These are phyloP conservation scores for Arctocebus calabarensis DNA, from an alignment of 2,797 vertebrate species.

Conservation along the genomic window DNA sequence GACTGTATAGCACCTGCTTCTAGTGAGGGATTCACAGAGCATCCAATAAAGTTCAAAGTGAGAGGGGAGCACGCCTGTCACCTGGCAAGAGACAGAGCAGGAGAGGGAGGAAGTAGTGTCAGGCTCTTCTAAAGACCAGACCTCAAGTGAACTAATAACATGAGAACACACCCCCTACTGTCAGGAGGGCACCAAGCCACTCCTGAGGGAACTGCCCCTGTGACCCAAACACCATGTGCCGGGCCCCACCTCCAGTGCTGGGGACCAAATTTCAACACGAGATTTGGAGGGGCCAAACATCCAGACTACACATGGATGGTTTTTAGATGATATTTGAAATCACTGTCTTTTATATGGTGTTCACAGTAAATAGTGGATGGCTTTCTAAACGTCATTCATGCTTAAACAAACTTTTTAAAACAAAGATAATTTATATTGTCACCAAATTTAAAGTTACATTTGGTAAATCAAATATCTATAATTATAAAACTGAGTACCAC, in stretches of 20 bases:
- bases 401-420: background rate
- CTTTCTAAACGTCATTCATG: background rate
- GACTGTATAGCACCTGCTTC: background rate
- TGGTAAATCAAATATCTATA: background rate
- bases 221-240: too few relatives aligned
- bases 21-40: background rate
- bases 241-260: too few relatives aligned
- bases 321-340: background rate
- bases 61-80: background rate
- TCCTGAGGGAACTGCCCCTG: too few relatives aligned
- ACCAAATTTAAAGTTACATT: background rate
- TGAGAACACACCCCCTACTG: background rate
- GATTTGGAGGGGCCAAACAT: too few relatives aligned
- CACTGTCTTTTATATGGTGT: background rate
- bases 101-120: background rate
- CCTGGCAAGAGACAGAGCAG: too few relatives aligned
- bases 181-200: too few relatives aligned
- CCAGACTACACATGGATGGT: too few relatives aligned
- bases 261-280: too few relatives aligned
- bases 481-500: background rate
- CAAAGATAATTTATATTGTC: background rate
- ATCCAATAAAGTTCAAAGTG: background rate
- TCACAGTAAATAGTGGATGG: background rate
- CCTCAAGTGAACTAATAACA: background rate
- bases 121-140: background rate